Percentiles rank a stretch among this genome's conserved stretches.
These are phyloP conservation scores for Netelia virgata DNA, from an alignment of 2,888 invertebrate species.

Conservation along the genomic window DNA sequence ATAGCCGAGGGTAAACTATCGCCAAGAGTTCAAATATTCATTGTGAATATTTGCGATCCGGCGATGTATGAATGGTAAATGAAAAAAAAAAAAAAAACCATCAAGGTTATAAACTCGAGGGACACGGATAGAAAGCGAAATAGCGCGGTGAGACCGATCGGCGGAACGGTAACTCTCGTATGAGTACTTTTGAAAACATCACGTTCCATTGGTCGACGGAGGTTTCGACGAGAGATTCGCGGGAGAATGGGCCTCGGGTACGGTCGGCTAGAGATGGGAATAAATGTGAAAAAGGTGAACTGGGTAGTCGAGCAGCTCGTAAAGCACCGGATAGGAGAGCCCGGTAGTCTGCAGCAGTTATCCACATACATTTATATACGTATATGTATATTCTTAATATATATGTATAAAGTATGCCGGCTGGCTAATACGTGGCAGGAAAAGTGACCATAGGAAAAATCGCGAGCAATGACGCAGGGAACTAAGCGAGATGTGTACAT, in stretches of 20 bases:
- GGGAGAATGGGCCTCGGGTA: conserved; percentile 24
- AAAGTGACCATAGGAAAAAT: neutral
- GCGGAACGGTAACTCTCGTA: conserved; percentile 60
- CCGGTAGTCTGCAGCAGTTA: conserved; percentile 26
- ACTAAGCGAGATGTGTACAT: conserved; percentile 5
- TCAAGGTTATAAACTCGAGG: conserved; percentile 29
- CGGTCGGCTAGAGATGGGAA: conserved; percentile 7
- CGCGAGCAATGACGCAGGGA: conserved; percentile 11
- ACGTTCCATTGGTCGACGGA: conserved; percentile 39
- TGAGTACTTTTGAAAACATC: conserved; percentile 64
- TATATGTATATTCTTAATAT: neutral
- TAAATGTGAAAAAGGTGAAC: conserved; percentile 56
- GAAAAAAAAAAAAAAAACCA: conserved; percentile 29
- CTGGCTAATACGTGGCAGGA: conserved; percentile 1
- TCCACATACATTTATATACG: neutral
- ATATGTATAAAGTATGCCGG: conserved; percentile 14
- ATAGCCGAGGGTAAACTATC: neutral
- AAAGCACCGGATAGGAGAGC: conserved; percentile 49
- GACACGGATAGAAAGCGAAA: neutral
- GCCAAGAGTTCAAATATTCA: conserved; percentile 38
- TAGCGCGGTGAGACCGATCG: conserved; percentile 39
- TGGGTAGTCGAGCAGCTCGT: conserved; percentile 56
- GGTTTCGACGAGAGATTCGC: conserved; percentile 2
- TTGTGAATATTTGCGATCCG: conserved; percentile 22
- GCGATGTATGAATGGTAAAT: conserved; percentile 35